phyloP scores from a whole-genome alignment of 92 coral and sea anemone species.

The Parazoanthus atlanticus region DNA sequence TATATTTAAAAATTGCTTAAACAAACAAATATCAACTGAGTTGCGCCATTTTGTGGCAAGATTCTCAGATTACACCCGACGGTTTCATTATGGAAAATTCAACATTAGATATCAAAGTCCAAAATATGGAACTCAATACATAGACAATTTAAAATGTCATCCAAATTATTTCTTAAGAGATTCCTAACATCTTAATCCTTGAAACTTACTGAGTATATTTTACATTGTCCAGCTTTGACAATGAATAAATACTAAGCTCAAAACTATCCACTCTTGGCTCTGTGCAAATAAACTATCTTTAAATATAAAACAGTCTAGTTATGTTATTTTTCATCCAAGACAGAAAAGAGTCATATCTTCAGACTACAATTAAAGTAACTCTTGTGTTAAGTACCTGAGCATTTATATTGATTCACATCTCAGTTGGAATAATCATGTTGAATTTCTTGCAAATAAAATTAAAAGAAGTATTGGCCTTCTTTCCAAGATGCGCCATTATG shows the following conservation, averaged over 20 bases:
- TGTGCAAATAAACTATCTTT: conserved; percentile 2
- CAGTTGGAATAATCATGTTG: background rate
- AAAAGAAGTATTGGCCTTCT: background rate
- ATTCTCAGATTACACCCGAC: no score
- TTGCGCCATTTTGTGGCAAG: no score
- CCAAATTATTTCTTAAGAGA: no score
- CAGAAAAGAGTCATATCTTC: background rate
- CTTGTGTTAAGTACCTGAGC: background rate
- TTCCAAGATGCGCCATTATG: conserved; percentile 4
- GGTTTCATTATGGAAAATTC: no score
- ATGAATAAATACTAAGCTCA: background rate
- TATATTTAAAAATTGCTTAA: no score
- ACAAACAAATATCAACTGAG: no score
- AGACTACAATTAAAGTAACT: background rate
- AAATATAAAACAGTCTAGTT: background rate
- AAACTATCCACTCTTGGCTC: background rate
- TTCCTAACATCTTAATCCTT: no score
- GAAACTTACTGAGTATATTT: no score
- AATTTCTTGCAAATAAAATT: background rate
- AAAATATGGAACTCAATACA: no score
- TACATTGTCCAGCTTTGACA: no score
- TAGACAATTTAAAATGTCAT: no score
- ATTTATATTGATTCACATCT: background rate
- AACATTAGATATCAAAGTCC: no score
- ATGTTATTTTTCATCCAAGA: background rate